phyloP scores from a whole-genome alignment of 2,888 invertebrate genomes.

The Amphiduros pacificus region DNA sequence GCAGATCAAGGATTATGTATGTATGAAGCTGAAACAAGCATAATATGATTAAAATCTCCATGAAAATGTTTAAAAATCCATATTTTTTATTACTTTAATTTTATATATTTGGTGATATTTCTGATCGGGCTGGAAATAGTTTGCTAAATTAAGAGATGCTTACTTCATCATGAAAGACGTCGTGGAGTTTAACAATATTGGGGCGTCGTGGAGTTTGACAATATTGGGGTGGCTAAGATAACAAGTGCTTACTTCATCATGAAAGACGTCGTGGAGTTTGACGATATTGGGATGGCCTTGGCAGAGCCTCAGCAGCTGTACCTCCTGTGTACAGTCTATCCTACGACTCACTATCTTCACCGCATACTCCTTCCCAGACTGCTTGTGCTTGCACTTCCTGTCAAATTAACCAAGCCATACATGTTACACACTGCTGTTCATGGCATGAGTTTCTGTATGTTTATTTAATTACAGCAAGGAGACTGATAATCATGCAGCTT shows the following conservation, averaged over 20 bases:
- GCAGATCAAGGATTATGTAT: slow-evolving; percentile 86
- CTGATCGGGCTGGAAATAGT: no score
- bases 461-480: no score
- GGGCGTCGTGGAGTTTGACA: slow-evolving; percentile 79
- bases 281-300: slow-evolving; percentile 90
- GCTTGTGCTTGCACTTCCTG: slow-evolving; percentile 75
- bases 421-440: no score
- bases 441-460: no score
- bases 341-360: slow-evolving; percentile 81
- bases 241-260: slow-evolving; percentile 69
- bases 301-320: slow-evolving; percentile 77
- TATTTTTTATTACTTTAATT: no score
- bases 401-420: no score
- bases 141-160: no score
- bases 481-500: no score
- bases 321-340: slow-evolving; percentile 73
- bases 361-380: slow-evolving; percentile 77
- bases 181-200: slow-evolving; percentile 81
- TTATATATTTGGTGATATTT: no score
- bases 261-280: slow-evolving; percentile 78
- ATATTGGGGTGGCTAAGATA: slow-evolving; percentile 75
- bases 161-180: slow-evolving; percentile 81
- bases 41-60: no score
- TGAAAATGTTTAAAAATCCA: no score
- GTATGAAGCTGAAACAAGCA: slow-evolving; percentile 69